Evolutionary conservation across 2,888 invertebrate genomes (phyloP).

Genomic region (Phengaris alcon): DNA sequence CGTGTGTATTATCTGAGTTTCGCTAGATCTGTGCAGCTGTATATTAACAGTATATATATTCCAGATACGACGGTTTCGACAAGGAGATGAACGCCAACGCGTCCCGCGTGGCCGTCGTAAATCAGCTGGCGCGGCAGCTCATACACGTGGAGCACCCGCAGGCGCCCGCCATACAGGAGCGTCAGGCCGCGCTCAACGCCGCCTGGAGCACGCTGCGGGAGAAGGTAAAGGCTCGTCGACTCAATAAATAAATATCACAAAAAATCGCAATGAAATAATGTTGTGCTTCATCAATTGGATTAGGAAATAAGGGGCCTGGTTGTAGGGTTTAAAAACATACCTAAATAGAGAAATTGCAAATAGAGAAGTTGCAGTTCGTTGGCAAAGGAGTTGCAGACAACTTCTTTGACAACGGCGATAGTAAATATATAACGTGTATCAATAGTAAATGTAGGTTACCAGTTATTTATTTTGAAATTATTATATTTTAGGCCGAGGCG

Average conservation of each 20-base stretch:
- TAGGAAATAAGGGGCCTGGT: too few species aligned
- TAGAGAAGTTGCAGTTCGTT: too few species aligned
- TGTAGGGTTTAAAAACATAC: too few species aligned
- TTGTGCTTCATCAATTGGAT: too few species aligned
- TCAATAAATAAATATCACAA: too few species aligned
- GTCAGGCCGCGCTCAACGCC: constrained; percentile 92
- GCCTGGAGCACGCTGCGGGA: constrained; percentile 94
- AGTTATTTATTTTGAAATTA: neutral
- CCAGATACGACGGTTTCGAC: constrained; percentile 97
- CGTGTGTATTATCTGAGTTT: neutral
- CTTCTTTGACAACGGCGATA: too few species aligned
- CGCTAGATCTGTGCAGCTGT: neutral
- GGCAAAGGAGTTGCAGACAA: too few species aligned
- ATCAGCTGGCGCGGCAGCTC: constrained; percentile 96
- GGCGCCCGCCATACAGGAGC: constrained; percentile 93
- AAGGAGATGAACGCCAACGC: constrained; percentile 99
- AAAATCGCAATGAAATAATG: too few species aligned
- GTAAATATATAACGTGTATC: too few species aligned
- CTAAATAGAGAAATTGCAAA: too few species aligned
- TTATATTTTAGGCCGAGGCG: constrained; percentile 84
- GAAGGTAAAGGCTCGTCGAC: constrained; percentile 69
- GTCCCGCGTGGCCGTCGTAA: constrained; percentile 96
- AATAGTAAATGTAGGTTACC: too few species aligned
- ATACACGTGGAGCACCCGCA: constrained; percentile 99
- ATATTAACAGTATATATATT: neutral